Evolutionary conservation across 2,113 vertebrate genomes (phyloP), one percentile per base, ranked within the genome.

Genomic region (Okapia johnstoni): DNA sequence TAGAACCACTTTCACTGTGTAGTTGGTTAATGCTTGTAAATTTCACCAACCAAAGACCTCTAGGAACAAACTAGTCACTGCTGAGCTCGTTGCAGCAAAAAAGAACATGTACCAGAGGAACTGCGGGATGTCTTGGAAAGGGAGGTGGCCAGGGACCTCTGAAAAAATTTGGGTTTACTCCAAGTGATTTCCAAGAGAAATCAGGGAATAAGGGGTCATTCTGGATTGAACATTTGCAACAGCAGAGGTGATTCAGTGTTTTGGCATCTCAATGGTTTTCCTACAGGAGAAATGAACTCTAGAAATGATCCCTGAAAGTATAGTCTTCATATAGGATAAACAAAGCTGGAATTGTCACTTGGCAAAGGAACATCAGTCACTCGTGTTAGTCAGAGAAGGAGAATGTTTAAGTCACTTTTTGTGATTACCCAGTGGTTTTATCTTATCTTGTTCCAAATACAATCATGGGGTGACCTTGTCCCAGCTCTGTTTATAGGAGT

Each of bases 371-470:
- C 7, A 94, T 26, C 33, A 92, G n/a, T 58, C 40, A 81, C 36
- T 93, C 36, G 33, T 30, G 36, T 96, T 89, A 95, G 60, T 95
- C 33, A 89, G 52, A 94, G 28, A 88, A 94, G n/a, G 28, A 93
- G 28, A 43, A 79, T 33, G 28, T 94, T 85, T 88, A 77, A 77
- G 33, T 93, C 95, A 96, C 70, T 91, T 93, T 93, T 89, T 83
- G 77, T 96, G 70, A 93, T 52, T 94, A 40, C 21, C 1, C 8
- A 43, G 52, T 94, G 89, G 52, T 50, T 96, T 97, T 94, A 89
- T 90, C 60, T 79, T 93, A 84, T 90, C 61, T 97, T 97, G 55
- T 94, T 98, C 70, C 83, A 97, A 93, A 89, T 86, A 77, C 57
- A 70, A 96, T 88, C 76, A 90, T 43, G 52, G 52, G 54, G 43